Evolutionary conservation across 2,797 vertebrate genomes (phyloP).

Genomic region (Borostomias antarcticus): DNA sequence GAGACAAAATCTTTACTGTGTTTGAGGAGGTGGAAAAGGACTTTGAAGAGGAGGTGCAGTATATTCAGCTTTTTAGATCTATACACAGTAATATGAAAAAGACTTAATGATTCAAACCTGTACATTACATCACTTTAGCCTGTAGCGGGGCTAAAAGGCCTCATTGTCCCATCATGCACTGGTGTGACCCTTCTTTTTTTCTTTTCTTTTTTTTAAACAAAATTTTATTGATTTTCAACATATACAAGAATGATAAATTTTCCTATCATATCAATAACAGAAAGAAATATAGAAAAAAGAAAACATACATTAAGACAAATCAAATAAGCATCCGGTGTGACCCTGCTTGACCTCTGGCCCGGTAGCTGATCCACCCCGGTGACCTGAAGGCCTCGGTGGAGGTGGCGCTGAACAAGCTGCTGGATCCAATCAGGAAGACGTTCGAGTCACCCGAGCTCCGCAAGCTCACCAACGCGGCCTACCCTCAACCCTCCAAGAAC

Average conservation of each 20-base stretch:
- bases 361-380: slow-evolving; percentile 89
- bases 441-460: slow-evolving; percentile 87
- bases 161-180: not conserved
- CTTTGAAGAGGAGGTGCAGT: slow-evolving; percentile 86
- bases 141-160: not conserved
- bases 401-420: slow-evolving; percentile 86
- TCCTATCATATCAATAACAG: too few relatives aligned
- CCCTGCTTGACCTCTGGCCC: not conserved
- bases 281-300: too few relatives aligned
- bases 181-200: not conserved
- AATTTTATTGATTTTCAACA: too few relatives aligned
- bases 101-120: not conserved
- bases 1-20: slow-evolving; percentile 87
- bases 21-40: slow-evolving; percentile 91
- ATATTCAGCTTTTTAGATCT: too few relatives aligned
- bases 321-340: slow-evolving; percentile 2
- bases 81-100: too few relatives aligned
- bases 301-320: too few relatives aligned
- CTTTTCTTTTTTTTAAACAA: too few relatives aligned
- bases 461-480: slow-evolving; percentile 83
- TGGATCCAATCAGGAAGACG: slow-evolving; percentile 95
- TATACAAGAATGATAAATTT: too few relatives aligned
- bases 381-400: slow-evolving; percentile 96
- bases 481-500: slow-evolving; percentile 84
- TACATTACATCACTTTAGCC: not conserved